Evolutionary conservation across 2,888 invertebrate species (phyloP).

Genomic region (Rotaria sp.): DNA sequence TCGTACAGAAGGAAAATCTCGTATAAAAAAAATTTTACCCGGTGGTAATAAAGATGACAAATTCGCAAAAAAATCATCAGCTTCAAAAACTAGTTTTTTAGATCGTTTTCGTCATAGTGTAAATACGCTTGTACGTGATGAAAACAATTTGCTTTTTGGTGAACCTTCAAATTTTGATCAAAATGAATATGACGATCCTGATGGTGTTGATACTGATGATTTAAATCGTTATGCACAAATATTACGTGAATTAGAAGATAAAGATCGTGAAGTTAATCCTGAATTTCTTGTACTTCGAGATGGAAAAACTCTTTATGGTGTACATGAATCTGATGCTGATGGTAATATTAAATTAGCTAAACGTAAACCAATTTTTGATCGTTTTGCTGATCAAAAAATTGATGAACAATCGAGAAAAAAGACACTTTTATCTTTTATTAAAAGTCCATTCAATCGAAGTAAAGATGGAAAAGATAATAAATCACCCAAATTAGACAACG

Average conservation of each 20-base stretch:
- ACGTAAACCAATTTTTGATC: conserved; percentile 12
- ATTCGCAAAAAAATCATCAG: background rate
- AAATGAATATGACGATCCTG: background rate
- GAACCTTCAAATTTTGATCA: background rate
- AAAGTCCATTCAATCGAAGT: background rate
- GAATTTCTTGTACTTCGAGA: background rate
- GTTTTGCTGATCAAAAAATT: background rate
- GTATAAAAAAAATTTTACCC: background rate
- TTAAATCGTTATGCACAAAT: conserved; percentile 25
- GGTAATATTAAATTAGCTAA: background rate
- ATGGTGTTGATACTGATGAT: conserved; percentile 6
- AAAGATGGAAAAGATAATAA: background rate
- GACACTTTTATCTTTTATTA: background rate
- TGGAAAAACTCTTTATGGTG: background rate
- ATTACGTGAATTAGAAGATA: conserved; percentile 20
- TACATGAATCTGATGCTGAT: background rate
- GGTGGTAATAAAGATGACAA: background rate
- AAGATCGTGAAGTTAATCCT: conserved; percentile 18
- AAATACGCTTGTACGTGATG: background rate
- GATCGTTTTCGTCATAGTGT: background rate
- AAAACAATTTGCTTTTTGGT: background rate
- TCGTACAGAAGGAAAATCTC: background rate
- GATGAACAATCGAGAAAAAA: background rate
- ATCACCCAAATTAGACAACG: background rate
- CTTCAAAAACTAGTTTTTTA: background rate